Conservation (phyloP, 2,113 vertebrate species). For the Heterotis niloticus region DNA sequence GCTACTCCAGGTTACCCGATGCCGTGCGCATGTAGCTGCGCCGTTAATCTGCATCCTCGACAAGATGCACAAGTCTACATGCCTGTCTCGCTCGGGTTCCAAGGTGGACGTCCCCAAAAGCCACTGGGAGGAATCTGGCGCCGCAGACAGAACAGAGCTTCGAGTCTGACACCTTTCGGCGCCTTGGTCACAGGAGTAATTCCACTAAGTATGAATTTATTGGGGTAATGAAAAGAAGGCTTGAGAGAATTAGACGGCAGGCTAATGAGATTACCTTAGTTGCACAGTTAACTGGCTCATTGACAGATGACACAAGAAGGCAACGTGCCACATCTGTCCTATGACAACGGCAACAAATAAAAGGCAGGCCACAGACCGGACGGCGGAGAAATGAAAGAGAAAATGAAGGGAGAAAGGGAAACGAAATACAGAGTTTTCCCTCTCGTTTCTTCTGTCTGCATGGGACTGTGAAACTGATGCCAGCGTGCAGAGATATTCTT, state of each 20-base stretch:
- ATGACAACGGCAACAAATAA: conserved; percentile 33
- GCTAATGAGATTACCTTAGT: conserved; percentile 60
- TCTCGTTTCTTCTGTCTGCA: background rate
- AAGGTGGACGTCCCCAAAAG: background rate
- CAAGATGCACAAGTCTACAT: background rate
- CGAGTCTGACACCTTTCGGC: background rate
- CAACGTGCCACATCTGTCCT: conserved; percentile 41
- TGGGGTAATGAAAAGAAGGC: conserved; percentile 57
- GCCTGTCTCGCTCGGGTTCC: background rate
- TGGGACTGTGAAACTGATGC: background rate
- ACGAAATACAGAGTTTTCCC: background rate
- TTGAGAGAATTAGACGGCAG: conserved; percentile 51
- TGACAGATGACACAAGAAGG: conserved; percentile 37
- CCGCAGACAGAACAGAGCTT: background rate
- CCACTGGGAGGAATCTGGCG: no score
- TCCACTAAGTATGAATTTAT: conserved; percentile 56
- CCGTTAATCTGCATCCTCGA: background rate
- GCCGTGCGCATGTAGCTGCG: no score
- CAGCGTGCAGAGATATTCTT: background rate
- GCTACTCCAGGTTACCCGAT: background rate
- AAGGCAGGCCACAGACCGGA: background rate
- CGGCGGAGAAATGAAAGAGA: background rate
- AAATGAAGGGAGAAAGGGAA: background rate
- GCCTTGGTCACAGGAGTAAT: conserved; percentile 42
- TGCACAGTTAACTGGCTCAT: conserved; percentile 54